Percentiles rank a stretch among this genome's conserved stretches.
Evolutionary conservation across 1,140 invertebrate species (phyloP).

Genomic region (Chironomus tepperi): DNA sequence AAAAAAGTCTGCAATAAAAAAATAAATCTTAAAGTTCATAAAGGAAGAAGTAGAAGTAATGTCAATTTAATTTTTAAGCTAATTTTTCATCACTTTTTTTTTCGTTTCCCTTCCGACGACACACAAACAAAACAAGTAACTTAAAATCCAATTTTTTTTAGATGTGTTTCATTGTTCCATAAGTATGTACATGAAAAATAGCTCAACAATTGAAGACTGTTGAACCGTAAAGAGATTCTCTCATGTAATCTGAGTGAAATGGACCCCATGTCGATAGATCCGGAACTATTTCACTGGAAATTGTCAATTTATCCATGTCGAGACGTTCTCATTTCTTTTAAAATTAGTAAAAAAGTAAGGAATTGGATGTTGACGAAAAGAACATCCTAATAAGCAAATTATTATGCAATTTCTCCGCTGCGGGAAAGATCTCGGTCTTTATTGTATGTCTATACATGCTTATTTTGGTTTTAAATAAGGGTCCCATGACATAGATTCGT

Average conservation of each 20-base stretch:
- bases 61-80: not conserved
- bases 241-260: conserved; percentile 12
- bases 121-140: not conserved
- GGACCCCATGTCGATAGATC: not conserved
- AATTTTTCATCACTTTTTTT: not conserved
- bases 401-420: conserved; percentile 21
- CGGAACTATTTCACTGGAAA: not conserved
- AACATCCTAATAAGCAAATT: conserved; percentile 24
- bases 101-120: not conserved
- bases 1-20: no score
- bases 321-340: not conserved
- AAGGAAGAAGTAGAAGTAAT: no score
- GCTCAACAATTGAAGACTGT: not conserved
- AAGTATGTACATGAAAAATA: not conserved
- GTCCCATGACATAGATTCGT: not conserved
- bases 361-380: not conserved
- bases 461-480: not conserved
- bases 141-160: not conserved
- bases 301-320: conserved; percentile 6
- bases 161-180: not conserved
- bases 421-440: not conserved
- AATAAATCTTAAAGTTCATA: no score
- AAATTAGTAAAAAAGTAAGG: conserved; percentile 17
- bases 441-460: not conserved
- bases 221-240: conserved; percentile 17